Percentiles rank a stretch among this genome's conserved stretches.
These are phyloP conservation scores for Oligia fasciuncula DNA, from an alignment of 2,888 invertebrate genomes.

Conservation along the genomic window DNA sequence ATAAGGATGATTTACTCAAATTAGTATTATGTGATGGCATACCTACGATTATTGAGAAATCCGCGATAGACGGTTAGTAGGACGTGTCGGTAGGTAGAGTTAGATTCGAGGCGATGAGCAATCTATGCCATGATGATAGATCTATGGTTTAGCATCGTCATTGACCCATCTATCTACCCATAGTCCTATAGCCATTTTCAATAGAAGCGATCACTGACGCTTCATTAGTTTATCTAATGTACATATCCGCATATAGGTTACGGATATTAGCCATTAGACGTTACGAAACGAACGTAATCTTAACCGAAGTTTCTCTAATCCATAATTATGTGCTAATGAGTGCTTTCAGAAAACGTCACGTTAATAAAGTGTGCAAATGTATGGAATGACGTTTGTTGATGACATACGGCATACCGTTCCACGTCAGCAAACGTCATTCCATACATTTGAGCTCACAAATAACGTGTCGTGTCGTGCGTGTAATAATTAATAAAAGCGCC, in stretches of 20 bases:
- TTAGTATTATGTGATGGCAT: neutral
- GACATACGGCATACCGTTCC: neutral
- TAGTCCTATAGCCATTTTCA: too few relatives aligned
- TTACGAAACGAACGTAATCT: too few relatives aligned
- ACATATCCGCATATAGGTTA: neutral
- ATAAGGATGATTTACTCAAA: neutral
- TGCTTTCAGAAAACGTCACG: neutral
- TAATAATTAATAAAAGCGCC: neutral
- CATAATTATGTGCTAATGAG: neutral
- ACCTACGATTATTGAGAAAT: neutral
- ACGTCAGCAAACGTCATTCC: neutral
- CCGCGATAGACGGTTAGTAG: neutral
- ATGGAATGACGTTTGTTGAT: neutral
- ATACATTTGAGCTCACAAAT: neutral
- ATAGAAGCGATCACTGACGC: conserved; percentile 4
- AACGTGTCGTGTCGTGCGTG: neutral
- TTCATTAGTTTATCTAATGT: neutral
- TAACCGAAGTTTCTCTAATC: neutral
- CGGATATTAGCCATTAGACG: neutral
- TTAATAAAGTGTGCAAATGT: neutral
- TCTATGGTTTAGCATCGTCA: neutral
- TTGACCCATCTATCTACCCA: neutral
- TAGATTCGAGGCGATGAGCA: neutral
- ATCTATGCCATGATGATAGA: neutral
- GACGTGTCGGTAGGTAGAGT: neutral